These are phyloP conservation scores for Gallinago solitaria DNA, from an alignment of 2,797 vertebrate genomes.

Conservation along the genomic window DNA sequence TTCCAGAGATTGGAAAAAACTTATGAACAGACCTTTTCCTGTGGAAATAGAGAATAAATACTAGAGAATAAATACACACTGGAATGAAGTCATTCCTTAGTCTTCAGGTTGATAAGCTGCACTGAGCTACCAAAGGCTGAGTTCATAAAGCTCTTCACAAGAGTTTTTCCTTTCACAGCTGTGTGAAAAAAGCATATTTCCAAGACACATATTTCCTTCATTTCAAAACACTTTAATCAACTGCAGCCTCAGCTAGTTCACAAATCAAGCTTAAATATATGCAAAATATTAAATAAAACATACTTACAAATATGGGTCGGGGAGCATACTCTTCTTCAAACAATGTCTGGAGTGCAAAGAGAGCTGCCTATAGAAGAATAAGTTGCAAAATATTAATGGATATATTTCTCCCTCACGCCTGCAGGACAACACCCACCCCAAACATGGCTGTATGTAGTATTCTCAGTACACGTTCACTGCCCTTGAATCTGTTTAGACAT, in stretches of 20 bases:
- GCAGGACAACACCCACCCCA: neutral
- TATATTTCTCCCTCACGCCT: neutral
- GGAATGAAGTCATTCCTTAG: neutral
- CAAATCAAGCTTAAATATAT: neutral
- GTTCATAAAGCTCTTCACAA: neutral
- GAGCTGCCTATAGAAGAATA: conserved; percentile 84
- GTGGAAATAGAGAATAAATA: neutral
- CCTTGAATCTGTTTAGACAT: neutral
- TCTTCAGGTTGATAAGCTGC: neutral
- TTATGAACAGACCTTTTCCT: neutral
- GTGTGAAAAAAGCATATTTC: neutral
- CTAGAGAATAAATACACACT: neutral
- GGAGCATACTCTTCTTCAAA: conserved; percentile 87
- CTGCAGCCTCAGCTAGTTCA: neutral
- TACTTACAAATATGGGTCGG: conserved; percentile 91
- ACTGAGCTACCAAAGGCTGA: neutral
- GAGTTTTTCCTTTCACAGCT: neutral
- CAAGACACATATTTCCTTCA: neutral
- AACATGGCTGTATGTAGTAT: neutral
- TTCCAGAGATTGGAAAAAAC: neutral
- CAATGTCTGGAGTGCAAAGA: conserved; percentile 90
- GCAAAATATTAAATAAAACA: neutral
- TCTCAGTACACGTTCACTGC: neutral
- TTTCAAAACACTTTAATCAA: neutral
- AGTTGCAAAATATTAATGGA: conserved; percentile 1